phyloP scores from a whole-genome alignment of 2,888 invertebrate genomes.

The Ferrisia virgata region DNA sequence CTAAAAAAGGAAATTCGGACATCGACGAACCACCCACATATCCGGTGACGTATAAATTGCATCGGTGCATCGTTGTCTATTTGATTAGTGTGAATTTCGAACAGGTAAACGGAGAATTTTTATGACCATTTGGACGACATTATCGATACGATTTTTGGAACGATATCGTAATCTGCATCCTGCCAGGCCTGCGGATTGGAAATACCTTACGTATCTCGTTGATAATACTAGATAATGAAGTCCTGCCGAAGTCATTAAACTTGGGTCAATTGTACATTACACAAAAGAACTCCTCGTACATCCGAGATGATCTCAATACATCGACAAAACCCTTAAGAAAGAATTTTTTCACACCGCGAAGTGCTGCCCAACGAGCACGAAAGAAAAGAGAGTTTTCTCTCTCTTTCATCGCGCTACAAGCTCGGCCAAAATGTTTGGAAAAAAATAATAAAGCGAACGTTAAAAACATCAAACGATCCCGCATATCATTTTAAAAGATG shows the following conservation, averaged over 20 bases:
- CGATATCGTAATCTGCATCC: not conserved
- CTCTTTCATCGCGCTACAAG: not conserved
- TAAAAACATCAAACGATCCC: conserved; percentile 30
- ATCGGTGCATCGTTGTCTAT: not conserved
- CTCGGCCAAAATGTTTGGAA: not conserved
- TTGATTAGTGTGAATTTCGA: too few species aligned
- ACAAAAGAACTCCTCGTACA: not conserved
- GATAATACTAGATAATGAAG: not conserved
- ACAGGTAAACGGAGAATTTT: not conserved
- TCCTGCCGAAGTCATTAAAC: not conserved
- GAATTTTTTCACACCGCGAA: conserved; percentile 2
- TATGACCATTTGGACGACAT: not conserved
- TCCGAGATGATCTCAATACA: too few species aligned
- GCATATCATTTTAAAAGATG: conserved; percentile 31
- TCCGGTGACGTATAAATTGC: not conserved
- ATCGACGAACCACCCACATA: not conserved
- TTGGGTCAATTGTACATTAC: not conserved
- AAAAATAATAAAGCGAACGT: conserved; percentile 16
- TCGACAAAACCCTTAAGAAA: not conserved
- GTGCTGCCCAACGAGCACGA: too few species aligned
- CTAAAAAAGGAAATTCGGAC: not conserved
- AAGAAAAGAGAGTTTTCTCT: not conserved
- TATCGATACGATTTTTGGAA: not conserved
- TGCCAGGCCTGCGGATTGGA: too few species aligned
- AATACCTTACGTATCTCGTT: too few species aligned